A percentile compares a stretch with the other conserved stretches of the same genome.
Conservation (phyloP, 2,113 vertebrate genomes). For the Atherinomorus stipes region DNA sequence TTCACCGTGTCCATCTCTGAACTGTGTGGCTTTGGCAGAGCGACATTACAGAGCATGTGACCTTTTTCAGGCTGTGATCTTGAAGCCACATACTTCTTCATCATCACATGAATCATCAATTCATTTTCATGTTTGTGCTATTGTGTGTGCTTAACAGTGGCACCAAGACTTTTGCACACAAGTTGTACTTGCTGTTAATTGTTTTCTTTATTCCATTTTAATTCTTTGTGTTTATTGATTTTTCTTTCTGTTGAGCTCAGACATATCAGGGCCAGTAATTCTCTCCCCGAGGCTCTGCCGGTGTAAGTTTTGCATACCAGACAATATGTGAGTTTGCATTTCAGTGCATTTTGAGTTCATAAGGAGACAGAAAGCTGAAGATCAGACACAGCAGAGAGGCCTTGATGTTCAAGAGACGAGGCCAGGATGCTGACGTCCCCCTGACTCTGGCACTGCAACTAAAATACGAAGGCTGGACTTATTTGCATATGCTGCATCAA, state of each 20-base stretch:
- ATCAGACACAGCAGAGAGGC: constrained; percentile 64
- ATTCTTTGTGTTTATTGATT: constrained; percentile 39
- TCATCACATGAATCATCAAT: constrained; percentile 56
- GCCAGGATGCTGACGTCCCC: constrained; percentile 33
- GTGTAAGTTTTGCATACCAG: constrained; percentile 12
- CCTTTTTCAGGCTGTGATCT: constrained; percentile 58
- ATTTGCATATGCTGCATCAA: constrained; percentile 68
- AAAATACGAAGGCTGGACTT: constrained; percentile 49
- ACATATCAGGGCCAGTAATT: constrained; percentile 23
- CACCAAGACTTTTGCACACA: constrained; percentile 38
- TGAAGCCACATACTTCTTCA: constrained; percentile 60
- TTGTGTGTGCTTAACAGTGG: constrained; percentile 56
- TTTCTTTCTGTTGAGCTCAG: constrained; percentile 8
- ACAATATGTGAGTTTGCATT: constrained; percentile 29
- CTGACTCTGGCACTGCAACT: constrained; percentile 40
- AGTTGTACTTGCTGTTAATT: constrained; percentile 23
- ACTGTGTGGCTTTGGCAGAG: constrained; percentile 5
- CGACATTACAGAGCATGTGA: constrained; percentile 57
- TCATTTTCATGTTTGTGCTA: constrained; percentile 51
- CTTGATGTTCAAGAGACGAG: constrained; percentile 73
- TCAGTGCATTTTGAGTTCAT: constrained; percentile 41
- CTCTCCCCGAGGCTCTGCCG: not conserved
- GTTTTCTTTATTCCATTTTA: constrained; percentile 26
- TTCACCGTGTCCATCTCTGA: not conserved
- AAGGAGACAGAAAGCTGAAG: constrained; percentile 35